Evolutionary conservation across 1,140 invertebrate genomes (phyloP), one percentile per base, ranked within the genome.

Genomic region (Andricus grossulariae): DNA sequence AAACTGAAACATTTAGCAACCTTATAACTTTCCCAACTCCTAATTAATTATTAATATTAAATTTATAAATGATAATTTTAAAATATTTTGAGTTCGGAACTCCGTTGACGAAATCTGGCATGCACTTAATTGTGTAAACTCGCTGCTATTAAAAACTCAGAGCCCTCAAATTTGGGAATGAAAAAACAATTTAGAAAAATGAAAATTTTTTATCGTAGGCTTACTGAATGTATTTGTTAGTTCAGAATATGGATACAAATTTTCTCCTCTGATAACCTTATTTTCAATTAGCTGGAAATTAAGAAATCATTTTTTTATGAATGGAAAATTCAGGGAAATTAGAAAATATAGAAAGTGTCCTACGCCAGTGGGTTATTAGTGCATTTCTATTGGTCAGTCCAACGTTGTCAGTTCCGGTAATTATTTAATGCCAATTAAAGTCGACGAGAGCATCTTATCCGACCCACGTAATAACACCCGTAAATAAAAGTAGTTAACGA

Each of bases 401-500:
- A 66, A 32, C 32, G 25, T 66, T 66, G 60, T 66, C 60, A 66
- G 60, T 66, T 39, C 32, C 60, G 60, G 60, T 66, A 66, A 66
- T 66, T 66, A 66, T 66, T 66, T 66, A 66, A 32, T 66, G 60
- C 60, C 25, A 66, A 66, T 66, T 66, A 66, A 66, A 66, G 60
- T 8, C 25, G 60, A 66, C 60, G 60, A 66, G 60, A 39, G 32
- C 60, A 66, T 66, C 32, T 39, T 66, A 66, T 45, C 39, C 10
- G 60, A 39, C 32, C 60, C 60, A 66, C 60, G 60, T 66, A 66
- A 66, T 66, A 66, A 66, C n/a, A 66, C 60, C 32, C 60, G 32
- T n/a, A 66, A 66, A 66, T 66, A 66, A 66, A 66, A 66, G 25
- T 66, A 39, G 60, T 39, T 66, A 66, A 66, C 60, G 60, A 66